These are phyloP conservation scores for Luffia ferchaultella DNA, from an alignment of 2,888 invertebrate genomes.

Conservation along the genomic window DNA sequence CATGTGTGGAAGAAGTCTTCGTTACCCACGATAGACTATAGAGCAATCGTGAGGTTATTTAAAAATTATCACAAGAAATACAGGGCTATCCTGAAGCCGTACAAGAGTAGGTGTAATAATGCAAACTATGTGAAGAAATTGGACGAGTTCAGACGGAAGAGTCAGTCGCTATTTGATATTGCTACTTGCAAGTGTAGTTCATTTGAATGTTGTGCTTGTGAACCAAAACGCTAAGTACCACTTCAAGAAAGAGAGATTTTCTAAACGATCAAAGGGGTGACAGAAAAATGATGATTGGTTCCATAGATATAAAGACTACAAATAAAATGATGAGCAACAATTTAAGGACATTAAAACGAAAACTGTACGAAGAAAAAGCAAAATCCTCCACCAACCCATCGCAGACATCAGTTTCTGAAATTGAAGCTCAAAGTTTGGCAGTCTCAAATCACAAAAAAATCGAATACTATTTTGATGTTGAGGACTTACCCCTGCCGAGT, in stretches of 20 bases:
- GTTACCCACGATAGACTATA: neutral
- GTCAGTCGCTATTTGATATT: neutral
- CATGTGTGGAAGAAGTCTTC: neutral
- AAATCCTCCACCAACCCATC: conserved; percentile 4
- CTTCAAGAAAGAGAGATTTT: conserved; percentile 5
- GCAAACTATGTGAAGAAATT: neutral
- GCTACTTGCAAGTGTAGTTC: conserved; percentile 2
- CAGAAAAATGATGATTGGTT: conserved; percentile 7
- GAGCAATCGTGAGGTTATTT: neutral
- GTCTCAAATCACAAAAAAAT: neutral
- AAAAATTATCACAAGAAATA: neutral
- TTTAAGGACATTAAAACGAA: conserved; percentile 6
- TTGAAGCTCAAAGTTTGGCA: conserved; percentile 1
- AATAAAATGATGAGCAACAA: neutral
- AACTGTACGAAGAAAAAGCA: conserved; percentile 7
- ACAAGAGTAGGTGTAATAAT: neutral
- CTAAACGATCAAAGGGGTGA: conserved; percentile 6
- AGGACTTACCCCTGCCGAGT: too few species aligned
- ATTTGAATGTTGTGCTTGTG: neutral
- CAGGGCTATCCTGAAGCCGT: neutral
- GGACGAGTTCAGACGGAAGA: neutral
- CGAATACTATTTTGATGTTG: too few species aligned
- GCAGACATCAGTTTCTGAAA: too few species aligned
- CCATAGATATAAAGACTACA: conserved; percentile 2
- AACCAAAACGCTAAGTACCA: neutral